Conservation (phyloP, 2,888 invertebrate genomes). For the Lochmaea crataegi region DNA sequence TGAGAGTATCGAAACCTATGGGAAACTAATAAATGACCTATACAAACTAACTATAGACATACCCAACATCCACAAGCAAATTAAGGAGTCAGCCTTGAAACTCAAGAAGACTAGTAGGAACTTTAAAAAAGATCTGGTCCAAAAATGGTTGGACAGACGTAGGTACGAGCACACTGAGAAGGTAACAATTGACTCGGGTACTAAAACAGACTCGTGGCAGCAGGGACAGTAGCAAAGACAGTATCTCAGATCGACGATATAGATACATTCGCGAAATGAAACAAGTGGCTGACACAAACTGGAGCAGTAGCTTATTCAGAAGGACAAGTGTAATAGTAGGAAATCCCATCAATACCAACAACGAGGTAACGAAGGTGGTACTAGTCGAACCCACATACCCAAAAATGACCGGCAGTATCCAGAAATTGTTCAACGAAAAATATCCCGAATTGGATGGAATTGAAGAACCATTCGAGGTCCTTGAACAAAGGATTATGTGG, state of each 20-base stretch:
- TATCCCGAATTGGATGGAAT: background rate
- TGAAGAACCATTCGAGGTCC: background rate
- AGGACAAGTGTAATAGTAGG: background rate
- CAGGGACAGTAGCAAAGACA: background rate
- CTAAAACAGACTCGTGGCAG: background rate
- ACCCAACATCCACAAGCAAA: background rate
- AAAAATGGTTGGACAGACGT: background rate
- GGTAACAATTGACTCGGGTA: background rate
- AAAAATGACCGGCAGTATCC: background rate
- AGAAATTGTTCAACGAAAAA: background rate
- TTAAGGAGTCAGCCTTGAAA: background rate
- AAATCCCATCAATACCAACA: background rate
- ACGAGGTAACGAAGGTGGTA: background rate
- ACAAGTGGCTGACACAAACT: background rate
- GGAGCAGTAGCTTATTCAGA: background rate
- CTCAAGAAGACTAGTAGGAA: no score
- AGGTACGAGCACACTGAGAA: background rate
- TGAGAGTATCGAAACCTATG: no score
- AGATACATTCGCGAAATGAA: background rate
- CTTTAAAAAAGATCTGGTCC: no score
- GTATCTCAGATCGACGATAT: background rate
- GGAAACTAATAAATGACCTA: no score
- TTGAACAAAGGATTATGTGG: background rate
- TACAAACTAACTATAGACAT: background rate
- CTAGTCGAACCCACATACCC: background rate